Evolutionary conservation across 2,113 vertebrate genomes (phyloP), one percentile per base, ranked within the genome.

Genomic region (Ceyx cyanopectus): DNA sequence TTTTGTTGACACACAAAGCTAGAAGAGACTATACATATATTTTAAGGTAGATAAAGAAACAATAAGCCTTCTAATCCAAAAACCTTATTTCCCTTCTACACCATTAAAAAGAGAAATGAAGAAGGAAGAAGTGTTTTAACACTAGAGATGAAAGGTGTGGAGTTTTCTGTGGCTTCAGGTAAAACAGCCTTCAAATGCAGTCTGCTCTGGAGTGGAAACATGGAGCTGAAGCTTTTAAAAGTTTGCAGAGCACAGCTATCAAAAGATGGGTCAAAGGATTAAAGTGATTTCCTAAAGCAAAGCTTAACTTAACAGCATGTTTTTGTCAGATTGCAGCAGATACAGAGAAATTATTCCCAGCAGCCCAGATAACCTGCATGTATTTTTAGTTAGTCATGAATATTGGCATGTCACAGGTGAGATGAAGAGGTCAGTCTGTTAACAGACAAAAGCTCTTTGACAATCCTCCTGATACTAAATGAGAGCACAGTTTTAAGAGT

Each of bases 81-180:
- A 92, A 13, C 9, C 1, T 93, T 85, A 76, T 53, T 94, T 95
- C 81, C 67, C 19, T 91, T 92, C 85, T 61, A 82, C 37, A 5
- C 46, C 56, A 56, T 41, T 58, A 24, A 60, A 32, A 90, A 74
- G 41, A 54, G 45, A 89, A 85, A 67, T 56, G 80, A 46, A 77
- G 72, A 85, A 83, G 75, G 83, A 90, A 69, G 30, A 75, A 69
- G 30, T 80, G 0, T 78, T 86, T 58, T 88, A 83, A 72, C 48
- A 2, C 1, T 40, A n/a, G 48, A 85, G 54, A 19, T 34, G 18
- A 67, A 72, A 75, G 65, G 16, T 9, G 26, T 84, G 27, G 77
- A 46, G 7, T 83, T 85, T 75, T 73, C 9, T 77, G 20, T 77
- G 67, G 34, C 67, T 87, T 92, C n/a, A 27, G 50, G 45, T 73